phyloP scores from a whole-genome alignment of 2,888 invertebrate species.

The Agonum fuliginosum region DNA sequence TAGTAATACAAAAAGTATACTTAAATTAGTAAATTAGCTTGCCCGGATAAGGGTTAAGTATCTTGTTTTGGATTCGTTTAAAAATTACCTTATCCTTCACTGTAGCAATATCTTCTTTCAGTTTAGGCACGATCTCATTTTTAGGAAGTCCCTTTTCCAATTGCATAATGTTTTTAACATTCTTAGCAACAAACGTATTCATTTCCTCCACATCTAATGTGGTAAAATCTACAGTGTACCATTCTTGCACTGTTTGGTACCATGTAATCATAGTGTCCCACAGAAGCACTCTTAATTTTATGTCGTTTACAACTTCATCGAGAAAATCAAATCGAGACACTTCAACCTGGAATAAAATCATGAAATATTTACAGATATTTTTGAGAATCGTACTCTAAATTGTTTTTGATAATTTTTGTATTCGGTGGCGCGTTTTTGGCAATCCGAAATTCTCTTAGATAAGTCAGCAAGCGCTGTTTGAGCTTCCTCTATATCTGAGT shows the following conservation, averaged over 20 bases:
- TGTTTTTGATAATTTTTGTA: conserved; percentile 89
- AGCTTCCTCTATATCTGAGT: conserved; percentile 82
- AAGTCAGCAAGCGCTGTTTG: conserved; percentile 79
- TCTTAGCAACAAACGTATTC: conserved; percentile 78
- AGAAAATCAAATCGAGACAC: conserved; percentile 88
- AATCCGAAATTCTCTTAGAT: conserved; percentile 77
- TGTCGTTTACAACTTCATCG: conserved; percentile 86
- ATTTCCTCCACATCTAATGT: conserved; percentile 85
- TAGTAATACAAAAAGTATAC: too few relatives aligned
- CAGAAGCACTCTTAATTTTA: conserved; percentile 85
- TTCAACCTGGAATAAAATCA: conserved; percentile 80
- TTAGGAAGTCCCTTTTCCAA: conserved; percentile 89
- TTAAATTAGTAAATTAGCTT: too few relatives aligned
- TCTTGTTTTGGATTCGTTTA: too few relatives aligned
- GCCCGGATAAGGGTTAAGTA: too few relatives aligned
- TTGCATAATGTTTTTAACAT: conserved; percentile 83
- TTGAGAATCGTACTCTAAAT: conserved; percentile 81
- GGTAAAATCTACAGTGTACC: conserved; percentile 80
- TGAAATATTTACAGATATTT: background rate
- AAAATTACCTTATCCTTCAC: conserved; percentile 90
- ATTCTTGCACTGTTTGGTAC: conserved; percentile 79
- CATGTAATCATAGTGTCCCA: conserved; percentile 88
- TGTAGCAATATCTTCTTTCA: conserved; percentile 85
- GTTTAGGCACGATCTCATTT: conserved; percentile 85
- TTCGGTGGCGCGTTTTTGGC: conserved; percentile 82